phyloP scores from a whole-genome alignment of 2,113 vertebrate species.

The Gambusia holbrooki region DNA sequence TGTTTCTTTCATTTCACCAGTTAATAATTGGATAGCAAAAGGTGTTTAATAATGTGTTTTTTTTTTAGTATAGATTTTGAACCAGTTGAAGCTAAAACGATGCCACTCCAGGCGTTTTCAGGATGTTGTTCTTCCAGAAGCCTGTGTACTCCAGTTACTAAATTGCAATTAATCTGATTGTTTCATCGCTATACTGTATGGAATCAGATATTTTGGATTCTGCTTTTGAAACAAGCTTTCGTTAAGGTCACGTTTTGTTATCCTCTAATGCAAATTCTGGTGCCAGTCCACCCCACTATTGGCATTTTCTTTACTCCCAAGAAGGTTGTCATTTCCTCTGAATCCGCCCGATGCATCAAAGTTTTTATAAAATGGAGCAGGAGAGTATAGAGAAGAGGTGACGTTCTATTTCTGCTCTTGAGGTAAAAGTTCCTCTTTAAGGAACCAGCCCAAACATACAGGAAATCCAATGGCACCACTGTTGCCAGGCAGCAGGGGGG shows the following conservation, averaged over 20 bases:
- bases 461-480: constrained; percentile 78
- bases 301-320: not conserved
- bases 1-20: not conserved
- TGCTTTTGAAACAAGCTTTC: not conserved
- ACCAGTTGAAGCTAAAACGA: too few relatives aligned
- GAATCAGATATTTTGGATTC: not conserved
- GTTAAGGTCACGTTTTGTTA: not conserved
- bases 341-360: constrained; percentile 18
- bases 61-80: too few relatives aligned
- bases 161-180: too few relatives aligned
- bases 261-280: not conserved
- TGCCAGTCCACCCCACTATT: not conserved
- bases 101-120: too few relatives aligned
- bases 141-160: too few relatives aligned
- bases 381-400: constrained; percentile 21
- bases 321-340: constrained; percentile 16
- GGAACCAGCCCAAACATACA: constrained; percentile 73
- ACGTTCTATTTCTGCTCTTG: constrained; percentile 57
- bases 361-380: constrained; percentile 22
- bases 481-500: constrained; percentile 78
- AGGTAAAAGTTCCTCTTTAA: constrained; percentile 77
- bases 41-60: too few relatives aligned
- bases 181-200: not conserved
- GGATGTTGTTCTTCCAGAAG: too few relatives aligned
- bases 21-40: too few relatives aligned